Evolutionary conservation across 1,140 invertebrate species (phyloP).

Genomic region (Gryllus bimaculatus): DNA sequence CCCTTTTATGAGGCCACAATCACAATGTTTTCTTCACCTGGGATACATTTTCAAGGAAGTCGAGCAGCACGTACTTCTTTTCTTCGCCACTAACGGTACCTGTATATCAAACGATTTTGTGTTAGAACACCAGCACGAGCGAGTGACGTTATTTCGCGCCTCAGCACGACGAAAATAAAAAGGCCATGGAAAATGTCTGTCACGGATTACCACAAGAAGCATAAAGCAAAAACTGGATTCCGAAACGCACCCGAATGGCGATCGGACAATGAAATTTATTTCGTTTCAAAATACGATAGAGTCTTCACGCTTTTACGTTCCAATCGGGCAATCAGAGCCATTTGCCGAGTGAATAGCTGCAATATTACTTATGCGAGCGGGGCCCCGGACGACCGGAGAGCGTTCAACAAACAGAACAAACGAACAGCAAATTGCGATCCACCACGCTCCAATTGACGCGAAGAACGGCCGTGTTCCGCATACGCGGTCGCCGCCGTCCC

Average conservation of each 20-base stretch:
- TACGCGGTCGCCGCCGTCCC: not conserved
- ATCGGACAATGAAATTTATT: not conserved
- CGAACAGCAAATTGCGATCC: not conserved
- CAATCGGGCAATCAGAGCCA: not conserved
- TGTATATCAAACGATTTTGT: too few species aligned
- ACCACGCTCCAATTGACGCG: not conserved
- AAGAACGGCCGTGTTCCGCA: not conserved
- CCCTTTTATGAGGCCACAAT: too few species aligned
- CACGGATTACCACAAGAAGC: not conserved
- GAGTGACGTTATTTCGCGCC: too few species aligned
- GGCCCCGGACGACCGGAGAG: too few species aligned
- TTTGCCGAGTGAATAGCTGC: not conserved
- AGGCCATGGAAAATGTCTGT: too few species aligned
- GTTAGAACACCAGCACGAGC: too few species aligned
- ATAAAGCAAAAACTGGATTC: not conserved
- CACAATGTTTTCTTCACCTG: too few species aligned
- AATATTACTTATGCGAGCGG: not conserved
- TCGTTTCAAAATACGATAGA: not conserved
- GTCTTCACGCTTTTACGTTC: not conserved
- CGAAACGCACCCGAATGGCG: not conserved
- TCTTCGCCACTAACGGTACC: not conserved
- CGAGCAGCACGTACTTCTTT: not conserved
- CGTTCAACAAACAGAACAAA: slow-evolving; percentile 1
- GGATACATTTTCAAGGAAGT: too few species aligned
- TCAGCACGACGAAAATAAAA: too few species aligned